A percentile compares a stretch with the other conserved stretches of the same genome.
These are phyloP conservation scores for Sebastes itinus DNA, from an alignment of 2,797 vertebrate species.

Conservation along the genomic window DNA sequence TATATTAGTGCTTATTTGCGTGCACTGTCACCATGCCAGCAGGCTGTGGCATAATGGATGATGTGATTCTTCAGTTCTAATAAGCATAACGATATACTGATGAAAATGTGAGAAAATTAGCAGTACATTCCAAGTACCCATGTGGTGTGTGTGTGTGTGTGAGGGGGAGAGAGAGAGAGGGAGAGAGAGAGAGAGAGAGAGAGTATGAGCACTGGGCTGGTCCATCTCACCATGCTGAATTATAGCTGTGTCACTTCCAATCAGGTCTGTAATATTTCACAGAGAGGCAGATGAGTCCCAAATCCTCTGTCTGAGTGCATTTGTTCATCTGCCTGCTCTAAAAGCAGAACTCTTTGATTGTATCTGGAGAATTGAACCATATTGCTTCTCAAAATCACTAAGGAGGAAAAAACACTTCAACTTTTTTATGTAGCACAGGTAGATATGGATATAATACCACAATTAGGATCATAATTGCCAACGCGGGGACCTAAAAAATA, in stretches of 20 bases:
- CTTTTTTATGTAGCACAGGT: conserved; percentile 8
- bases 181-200: neutral
- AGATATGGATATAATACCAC: conserved; percentile 21
- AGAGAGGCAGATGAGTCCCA: conserved; percentile 52
- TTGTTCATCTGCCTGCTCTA: conserved; percentile 59
- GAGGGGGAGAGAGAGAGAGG: neutral
- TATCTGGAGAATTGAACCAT: conserved; percentile 40
- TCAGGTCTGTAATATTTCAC: conserved; percentile 77
- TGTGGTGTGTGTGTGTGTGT: neutral
- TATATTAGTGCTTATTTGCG: conserved; percentile 2
- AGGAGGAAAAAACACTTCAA: conserved; percentile 15
- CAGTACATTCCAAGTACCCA: conserved; percentile 13
- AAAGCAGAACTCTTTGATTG: conserved; percentile 59
- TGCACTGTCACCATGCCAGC: neutral
- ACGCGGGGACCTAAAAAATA: neutral
- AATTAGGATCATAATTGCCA: neutral
- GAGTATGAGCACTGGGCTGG: conserved; percentile 1
- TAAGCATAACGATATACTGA: conserved; percentile 27
- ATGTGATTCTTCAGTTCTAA: conserved; percentile 20
- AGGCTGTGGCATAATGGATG: conserved; percentile 18
- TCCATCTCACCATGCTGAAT: conserved; percentile 65
- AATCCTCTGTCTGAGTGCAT: conserved; percentile 59
- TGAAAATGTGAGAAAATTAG: conserved; percentile 40
- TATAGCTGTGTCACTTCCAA: conserved; percentile 77
- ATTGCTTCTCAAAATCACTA: conserved; percentile 50